A percentile compares a stretch with the other conserved stretches of the same genome.
Evolutionary conservation across 2,888 invertebrate genomes (phyloP).

Genomic region (Spicauda simplicius): DNA sequence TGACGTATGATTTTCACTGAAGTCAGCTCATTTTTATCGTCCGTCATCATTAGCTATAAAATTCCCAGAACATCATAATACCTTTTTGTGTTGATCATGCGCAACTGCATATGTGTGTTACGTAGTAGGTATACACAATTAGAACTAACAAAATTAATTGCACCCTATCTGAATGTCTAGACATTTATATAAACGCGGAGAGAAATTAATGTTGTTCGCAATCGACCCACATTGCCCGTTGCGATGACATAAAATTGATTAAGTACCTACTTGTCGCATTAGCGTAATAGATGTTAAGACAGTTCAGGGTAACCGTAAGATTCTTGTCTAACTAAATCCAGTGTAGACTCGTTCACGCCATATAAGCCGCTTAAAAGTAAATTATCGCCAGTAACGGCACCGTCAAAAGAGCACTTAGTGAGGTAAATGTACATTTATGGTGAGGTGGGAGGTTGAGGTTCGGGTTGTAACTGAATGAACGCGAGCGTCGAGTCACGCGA

Average conservation of each 20-base stretch:
- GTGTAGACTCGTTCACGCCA: conserved; percentile 16
- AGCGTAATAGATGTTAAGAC: conserved; percentile 11
- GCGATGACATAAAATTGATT: conserved; percentile 21
- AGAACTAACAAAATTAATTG: conserved; percentile 21
- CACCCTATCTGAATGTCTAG: conserved; percentile 5
- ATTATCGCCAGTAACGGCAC: conserved; percentile 24
- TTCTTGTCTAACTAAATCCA: conserved; percentile 5
- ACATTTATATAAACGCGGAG: conserved; percentile 5
- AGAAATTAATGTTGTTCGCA: conserved; percentile 9
- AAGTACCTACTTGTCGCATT: conserved; percentile 17
- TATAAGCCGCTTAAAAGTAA: conserved; percentile 24
- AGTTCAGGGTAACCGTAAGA: too few relatives aligned
- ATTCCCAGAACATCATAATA: conserved; percentile 42
- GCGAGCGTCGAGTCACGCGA: conserved; percentile 65
- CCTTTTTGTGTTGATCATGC: conserved; percentile 40
- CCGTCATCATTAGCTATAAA: conserved; percentile 37
- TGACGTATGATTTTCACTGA: background rate
- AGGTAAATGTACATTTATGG: conserved; percentile 39
- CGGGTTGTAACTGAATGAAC: conserved; percentile 68
- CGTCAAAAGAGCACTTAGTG: conserved; percentile 32
- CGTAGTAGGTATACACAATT: conserved; percentile 12
- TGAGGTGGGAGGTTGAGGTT: conserved; percentile 42
- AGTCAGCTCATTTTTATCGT: conserved; percentile 25
- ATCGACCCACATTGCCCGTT: conserved; percentile 13
- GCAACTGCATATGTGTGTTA: conserved; percentile 38